Conservation (phyloP, 1,140 invertebrate species). For the Pachypsylla venusta region DNA sequence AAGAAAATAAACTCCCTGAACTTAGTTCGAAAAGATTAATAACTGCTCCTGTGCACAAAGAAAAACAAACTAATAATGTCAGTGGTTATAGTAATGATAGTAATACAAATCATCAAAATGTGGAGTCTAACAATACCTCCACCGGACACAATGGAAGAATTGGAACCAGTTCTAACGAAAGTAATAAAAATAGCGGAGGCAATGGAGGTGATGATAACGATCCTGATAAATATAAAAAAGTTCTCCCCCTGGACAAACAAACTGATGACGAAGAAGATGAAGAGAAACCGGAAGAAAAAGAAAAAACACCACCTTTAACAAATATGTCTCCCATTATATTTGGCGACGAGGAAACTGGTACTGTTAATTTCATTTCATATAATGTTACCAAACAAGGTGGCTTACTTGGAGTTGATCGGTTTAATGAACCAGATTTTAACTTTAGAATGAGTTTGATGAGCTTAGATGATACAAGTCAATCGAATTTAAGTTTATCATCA, state of each 20-base stretch:
- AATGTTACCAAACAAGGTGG: background rate
- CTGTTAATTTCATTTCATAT: background rate
- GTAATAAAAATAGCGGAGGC: too few relatives aligned
- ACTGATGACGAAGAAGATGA: background rate
- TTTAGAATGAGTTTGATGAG: constrained; percentile 4
- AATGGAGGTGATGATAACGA: background rate
- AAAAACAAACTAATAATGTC: too few relatives aligned
- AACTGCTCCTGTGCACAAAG: too few relatives aligned
- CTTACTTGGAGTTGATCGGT: background rate
- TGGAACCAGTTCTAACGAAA: too few relatives aligned
- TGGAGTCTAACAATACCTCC: too few relatives aligned
- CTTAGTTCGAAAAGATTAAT: too few relatives aligned
- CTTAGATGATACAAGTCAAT: background rate
- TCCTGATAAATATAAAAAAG: background rate
- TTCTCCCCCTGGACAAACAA: background rate
- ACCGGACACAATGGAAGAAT: too few relatives aligned
- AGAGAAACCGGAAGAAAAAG: background rate
- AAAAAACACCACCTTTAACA: background rate
- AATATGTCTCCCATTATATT: background rate
- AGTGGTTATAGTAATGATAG: too few relatives aligned
- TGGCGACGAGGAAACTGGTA: background rate
- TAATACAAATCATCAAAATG: too few relatives aligned
- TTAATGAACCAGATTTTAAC: background rate
- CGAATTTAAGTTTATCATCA: background rate
- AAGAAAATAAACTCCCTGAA: too few relatives aligned